phyloP scores from a whole-genome alignment of 2,797 vertebrate genomes.

The Numenius phaeopus region DNA sequence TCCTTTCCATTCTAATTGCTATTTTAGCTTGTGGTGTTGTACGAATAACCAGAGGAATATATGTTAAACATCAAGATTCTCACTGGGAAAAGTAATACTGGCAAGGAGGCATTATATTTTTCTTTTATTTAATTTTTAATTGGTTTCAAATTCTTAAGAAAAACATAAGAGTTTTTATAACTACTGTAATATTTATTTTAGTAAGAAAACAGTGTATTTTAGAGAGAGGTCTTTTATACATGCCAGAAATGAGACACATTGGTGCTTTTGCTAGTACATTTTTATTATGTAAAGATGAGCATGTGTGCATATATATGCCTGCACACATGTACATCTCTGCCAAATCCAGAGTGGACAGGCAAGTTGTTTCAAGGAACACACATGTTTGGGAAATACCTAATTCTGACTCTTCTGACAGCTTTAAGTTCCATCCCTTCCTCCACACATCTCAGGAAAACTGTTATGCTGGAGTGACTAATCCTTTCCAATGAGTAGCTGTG shows the following conservation, averaged over 20 bases:
- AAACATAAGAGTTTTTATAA: background rate
- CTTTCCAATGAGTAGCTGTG: background rate
- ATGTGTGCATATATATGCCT: background rate
- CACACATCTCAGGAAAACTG: background rate
- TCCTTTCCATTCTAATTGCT: background rate
- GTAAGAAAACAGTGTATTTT: background rate
- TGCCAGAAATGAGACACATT: background rate
- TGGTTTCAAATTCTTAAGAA: background rate
- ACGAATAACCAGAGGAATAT: background rate
- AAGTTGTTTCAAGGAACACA: background rate
- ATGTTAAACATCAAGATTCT: background rate
- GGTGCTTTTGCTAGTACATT: background rate
- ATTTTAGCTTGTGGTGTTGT: background rate
- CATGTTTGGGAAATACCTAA: background rate
- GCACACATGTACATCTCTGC: background rate
- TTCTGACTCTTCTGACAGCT: background rate
- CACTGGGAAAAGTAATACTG: background rate
- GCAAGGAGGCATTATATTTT: background rate
- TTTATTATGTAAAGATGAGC: background rate
- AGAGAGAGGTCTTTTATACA: background rate
- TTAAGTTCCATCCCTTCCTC: background rate
- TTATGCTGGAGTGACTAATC: background rate
- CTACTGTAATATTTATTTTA: background rate
- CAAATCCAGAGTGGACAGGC: background rate
- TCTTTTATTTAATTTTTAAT: conserved; percentile 7